Evolutionary conservation across 2,113 vertebrate species (phyloP), one percentile per base, ranked within the genome.

Genomic region (Mesocricetus auratus): DNA sequence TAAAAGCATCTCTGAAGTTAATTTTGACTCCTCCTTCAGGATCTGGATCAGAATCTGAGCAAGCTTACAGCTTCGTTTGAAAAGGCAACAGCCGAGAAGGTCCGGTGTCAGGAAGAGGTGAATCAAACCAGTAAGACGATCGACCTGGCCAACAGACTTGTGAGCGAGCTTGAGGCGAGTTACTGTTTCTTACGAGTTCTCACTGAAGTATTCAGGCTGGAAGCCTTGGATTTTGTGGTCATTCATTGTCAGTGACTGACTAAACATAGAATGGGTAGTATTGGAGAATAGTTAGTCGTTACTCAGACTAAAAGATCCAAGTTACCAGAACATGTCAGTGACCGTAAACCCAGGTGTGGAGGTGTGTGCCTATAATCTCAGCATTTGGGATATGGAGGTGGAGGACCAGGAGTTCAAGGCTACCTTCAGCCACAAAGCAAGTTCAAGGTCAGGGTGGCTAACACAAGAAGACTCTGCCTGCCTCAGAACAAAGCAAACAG

Each of bases 101-200:
- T 99, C 69, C 91, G 16, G 22, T 98, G 98, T 98, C 98, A 99
- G 97, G 98, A 99, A 97, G 98, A 99, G 95, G 98, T 99, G 96
- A 98, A 98, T 33, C 87, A 24, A 88, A 99, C 98, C 94, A 99
- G 98, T 95, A 98, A 97, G 95, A 99, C 98, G 56, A 98, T 98
- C 69, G 97, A 98, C 87, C 97, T 99, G 91, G 98, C 98, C 78
- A 99, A 98, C 96, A 98, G 97, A 69, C 98, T 99, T 21, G 98
- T 99, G 93, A 98, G 97, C 95, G 98, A 99, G 96, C 98, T 99
- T 81, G 98, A 99, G 98, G 98, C 98, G 98, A 98, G 98, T 66
- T 39, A 33, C 19, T 42, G 97, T 96, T 96, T 1, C 17, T 97
- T 7, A 33, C 56, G 1, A 56, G 31, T 86, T 94, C 12, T 92